phyloP scores from a whole-genome alignment of 1,140 invertebrate genomes.

The Arion vulgaris region DNA sequence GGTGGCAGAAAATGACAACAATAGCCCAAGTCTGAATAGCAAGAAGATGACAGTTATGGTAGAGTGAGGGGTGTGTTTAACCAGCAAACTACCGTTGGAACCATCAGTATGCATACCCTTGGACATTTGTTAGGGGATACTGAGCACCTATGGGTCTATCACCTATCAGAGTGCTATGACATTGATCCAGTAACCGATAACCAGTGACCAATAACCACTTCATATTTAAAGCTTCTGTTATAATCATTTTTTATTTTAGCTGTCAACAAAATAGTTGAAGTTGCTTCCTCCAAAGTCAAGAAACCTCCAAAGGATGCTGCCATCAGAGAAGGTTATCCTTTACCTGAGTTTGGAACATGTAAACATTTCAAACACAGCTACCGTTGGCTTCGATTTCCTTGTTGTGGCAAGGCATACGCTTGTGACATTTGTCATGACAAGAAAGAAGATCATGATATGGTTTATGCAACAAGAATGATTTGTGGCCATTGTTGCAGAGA shows the following conservation, averaged over 20 bases:
- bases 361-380: slow-evolving; percentile 74
- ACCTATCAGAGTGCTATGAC: too few species aligned
- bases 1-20: too few species aligned
- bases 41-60: too few species aligned
- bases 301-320: slow-evolving; percentile 58
- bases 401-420: slow-evolving; percentile 73
- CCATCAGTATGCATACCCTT: too few species aligned
- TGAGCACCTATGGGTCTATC: too few species aligned
- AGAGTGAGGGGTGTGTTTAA: too few species aligned
- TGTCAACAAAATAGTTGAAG: slow-evolving; percentile 10
- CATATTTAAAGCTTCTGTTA: background rate
- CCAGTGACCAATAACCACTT: too few species aligned
- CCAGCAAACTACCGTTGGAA: too few species aligned
- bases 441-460: slow-evolving; percentile 72
- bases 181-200: too few species aligned
- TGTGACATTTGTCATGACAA: slow-evolving; percentile 73
- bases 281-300: background rate
- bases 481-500: slow-evolving; percentile 74
- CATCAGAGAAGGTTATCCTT: slow-evolving; percentile 69
- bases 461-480: slow-evolving; percentile 71
- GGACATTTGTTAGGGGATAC: too few species aligned
- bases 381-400: slow-evolving; percentile 73
- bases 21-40: too few species aligned
- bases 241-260: slow-evolving; percentile 13
- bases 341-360: slow-evolving; percentile 71